These are phyloP conservation scores for Passer montanus DNA, from an alignment of 2,113 vertebrate genomes.

Conservation along the genomic window DNA sequence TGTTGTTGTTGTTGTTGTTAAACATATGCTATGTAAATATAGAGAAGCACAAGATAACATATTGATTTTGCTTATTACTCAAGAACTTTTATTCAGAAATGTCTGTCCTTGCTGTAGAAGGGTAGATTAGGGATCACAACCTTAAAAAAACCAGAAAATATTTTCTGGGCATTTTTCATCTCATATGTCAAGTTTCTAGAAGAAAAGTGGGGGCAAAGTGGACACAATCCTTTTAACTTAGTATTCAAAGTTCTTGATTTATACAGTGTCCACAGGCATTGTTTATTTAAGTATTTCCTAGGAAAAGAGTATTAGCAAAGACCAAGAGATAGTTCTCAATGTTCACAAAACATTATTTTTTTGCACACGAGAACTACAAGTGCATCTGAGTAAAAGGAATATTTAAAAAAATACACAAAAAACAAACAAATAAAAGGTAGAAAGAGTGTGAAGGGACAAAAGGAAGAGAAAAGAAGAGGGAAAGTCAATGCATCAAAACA, in stretches of 20 bases:
- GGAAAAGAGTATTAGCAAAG: not conserved
- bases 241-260: not conserved
- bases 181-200: not conserved
- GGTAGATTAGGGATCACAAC: not conserved
- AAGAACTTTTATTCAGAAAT: not conserved
- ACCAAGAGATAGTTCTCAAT: not conserved
- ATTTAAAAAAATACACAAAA: not conserved
- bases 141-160: not conserved
- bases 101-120: not conserved
- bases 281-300: not conserved
- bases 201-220: not conserved
- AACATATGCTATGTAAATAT: not conserved
- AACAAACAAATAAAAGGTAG: not conserved
- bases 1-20: not conserved
- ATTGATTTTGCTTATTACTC: not conserved
- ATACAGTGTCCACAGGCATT: not conserved
- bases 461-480: not conserved
- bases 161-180: not conserved
- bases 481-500: not conserved
- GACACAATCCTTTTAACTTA: not conserved
- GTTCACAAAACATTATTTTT: not conserved
- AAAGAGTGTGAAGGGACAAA: not conserved
- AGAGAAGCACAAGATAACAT: not conserved
- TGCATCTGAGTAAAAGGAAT: accelerated
- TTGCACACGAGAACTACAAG: not conserved